A percentile compares a stretch with the other conserved stretches of the same genome.
Evolutionary conservation across 2,888 invertebrate genomes (phyloP).

Genomic region (Acutogordius australiensis): DNA sequence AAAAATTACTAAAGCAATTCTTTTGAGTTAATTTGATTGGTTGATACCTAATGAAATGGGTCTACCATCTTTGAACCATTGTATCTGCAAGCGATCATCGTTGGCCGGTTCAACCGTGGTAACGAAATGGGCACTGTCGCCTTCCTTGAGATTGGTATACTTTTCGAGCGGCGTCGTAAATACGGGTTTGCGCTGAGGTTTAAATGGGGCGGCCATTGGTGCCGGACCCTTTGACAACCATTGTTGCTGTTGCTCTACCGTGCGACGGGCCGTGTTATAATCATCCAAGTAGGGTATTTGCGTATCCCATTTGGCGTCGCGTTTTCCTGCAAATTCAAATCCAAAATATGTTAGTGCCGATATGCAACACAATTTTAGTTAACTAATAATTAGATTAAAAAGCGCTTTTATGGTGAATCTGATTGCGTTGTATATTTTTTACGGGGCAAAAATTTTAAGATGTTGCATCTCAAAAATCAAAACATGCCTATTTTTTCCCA

Average conservation of each 20-base stretch:
- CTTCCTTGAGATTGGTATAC: conserved; percentile 37
- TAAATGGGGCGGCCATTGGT: not conserved
- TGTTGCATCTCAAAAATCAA: too few species aligned
- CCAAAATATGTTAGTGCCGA: too few species aligned
- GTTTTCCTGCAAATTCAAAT: too few species aligned
- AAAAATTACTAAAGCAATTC: too few species aligned
- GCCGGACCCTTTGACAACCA: not conserved
- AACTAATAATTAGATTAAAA: too few species aligned
- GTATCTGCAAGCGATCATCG: conserved; percentile 8
- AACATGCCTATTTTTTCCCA: too few species aligned
- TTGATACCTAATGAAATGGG: conserved; percentile 23
- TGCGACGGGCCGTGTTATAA: not conserved
- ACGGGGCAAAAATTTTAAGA: too few species aligned
- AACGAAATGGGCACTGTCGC: conserved; percentile 12
- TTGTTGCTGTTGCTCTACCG: not conserved
- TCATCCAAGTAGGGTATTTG: not conserved
- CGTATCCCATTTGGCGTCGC: not conserved
- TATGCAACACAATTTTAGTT: too few species aligned
- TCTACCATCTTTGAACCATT: conserved; percentile 20
- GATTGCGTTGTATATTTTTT: too few species aligned
- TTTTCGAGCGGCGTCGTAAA: conserved; percentile 69
- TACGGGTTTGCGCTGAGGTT: conserved; percentile 43
- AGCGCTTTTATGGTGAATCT: too few species aligned
- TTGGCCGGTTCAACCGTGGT: conserved; percentile 12
- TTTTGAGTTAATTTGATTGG: too few species aligned